Percentiles rank a stretch among this genome's conserved stretches.
These are phyloP conservation scores for Cheilosia grossa DNA, from an alignment of 2,888 invertebrate genomes.

Conservation along the genomic window DNA sequence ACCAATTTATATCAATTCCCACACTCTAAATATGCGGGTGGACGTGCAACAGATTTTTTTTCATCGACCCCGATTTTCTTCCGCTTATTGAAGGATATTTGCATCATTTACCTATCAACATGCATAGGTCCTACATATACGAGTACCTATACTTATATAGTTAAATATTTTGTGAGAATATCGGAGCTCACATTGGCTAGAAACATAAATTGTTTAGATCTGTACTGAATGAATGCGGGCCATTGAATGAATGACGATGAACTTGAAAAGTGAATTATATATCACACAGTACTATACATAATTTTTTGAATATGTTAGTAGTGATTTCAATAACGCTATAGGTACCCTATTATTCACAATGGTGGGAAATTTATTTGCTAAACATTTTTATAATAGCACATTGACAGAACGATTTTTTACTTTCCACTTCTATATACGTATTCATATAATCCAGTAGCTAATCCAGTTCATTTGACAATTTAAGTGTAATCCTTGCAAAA, in stretches of 20 bases:
- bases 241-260: conserved; percentile 55
- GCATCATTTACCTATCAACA: conserved; percentile 21
- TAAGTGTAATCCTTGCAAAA: conserved; percentile 47
- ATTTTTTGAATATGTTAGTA: background rate
- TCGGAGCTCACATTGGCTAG: conserved; percentile 24
- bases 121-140: background rate
- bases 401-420: background rate
- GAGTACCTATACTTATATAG: background rate
- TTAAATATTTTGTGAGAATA: conserved; percentile 29
- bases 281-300: conserved; percentile 8
- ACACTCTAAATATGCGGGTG: conserved; percentile 71
- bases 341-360: background rate
- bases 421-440: background rate
- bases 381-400: conserved; percentile 7
- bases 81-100: conserved; percentile 56
- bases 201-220: conserved; percentile 55
- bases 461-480: conserved; percentile 44
- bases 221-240: conserved; percentile 60
- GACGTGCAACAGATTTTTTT: conserved; percentile 65
- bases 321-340: conserved; percentile 30
- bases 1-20: conserved; percentile 66
- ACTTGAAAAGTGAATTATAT: conserved; percentile 59
- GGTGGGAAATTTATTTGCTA: conserved; percentile 16
- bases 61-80: conserved; percentile 55
- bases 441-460: conserved; percentile 20